phyloP scores from a whole-genome alignment of 2,888 invertebrate genomes.

The Litoditis marina region DNA sequence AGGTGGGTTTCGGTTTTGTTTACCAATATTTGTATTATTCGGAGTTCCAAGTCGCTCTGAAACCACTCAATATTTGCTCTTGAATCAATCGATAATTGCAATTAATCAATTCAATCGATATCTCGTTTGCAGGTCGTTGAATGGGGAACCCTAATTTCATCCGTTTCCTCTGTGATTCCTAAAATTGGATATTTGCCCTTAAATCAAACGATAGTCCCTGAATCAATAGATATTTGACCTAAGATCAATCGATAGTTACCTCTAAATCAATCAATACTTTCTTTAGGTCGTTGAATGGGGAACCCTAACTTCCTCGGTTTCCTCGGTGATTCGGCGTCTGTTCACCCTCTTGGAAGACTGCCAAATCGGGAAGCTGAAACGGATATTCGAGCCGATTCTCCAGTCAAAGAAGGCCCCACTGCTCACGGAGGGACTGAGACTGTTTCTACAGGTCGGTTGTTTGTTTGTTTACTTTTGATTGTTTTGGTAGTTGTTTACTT shows the following conservation, averaged over 20 bases:
- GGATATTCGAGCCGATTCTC: conserved; percentile 10
- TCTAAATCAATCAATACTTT: too few species aligned
- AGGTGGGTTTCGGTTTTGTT: conserved; percentile 20
- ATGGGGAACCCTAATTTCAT: conserved; percentile 31
- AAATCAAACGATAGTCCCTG: too few species aligned
- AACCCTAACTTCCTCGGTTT: conserved; percentile 17
- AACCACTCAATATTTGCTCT: too few species aligned
- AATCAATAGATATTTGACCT: too few species aligned
- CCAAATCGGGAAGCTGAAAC: conserved; percentile 1
- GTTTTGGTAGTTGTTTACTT: too few species aligned
- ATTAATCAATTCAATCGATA: too few species aligned
- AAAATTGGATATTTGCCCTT: too few species aligned
- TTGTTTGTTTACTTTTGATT: too few species aligned
- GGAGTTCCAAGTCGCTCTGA: too few species aligned
- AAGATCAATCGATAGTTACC: too few species aligned
- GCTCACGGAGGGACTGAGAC: conserved; percentile 11
- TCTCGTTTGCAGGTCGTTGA: conserved; percentile 40
- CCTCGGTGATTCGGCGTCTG: conserved; percentile 25
- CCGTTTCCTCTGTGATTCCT: conserved; percentile 24
- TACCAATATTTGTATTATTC: not conserved
- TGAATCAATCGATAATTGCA: too few species aligned
- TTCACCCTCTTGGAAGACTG: conserved; percentile 23
- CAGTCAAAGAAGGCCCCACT: conserved; percentile 7
- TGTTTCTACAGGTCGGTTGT: conserved; percentile 11
- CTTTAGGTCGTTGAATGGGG: conserved; percentile 44